These are phyloP conservation scores for Raja brachyura DNA, from an alignment of 2,113 vertebrate species.

Conservation along the genomic window DNA sequence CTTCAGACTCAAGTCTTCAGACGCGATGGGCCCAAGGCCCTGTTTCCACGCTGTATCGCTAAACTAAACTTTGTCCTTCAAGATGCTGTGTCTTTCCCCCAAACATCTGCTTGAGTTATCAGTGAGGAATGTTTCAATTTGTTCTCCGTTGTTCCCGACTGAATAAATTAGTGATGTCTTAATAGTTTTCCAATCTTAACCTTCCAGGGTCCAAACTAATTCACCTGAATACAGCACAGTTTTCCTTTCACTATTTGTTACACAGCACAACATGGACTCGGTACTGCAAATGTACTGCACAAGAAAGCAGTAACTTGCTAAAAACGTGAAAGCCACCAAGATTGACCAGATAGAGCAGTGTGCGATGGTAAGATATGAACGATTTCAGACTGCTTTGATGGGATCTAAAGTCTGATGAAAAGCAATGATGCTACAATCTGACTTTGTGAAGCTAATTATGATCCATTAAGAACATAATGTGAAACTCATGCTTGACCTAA, in stretches of 20 bases:
- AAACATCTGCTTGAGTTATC: not conserved
- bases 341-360: not conserved
- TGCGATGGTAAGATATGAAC: not conserved
- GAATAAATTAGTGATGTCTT: not conserved
- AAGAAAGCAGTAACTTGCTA: not conserved
- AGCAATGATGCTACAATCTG: not conserved
- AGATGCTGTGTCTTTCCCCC: not conserved
- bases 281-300: not conserved
- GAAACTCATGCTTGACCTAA: slow-evolving; percentile 6
- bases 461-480: slow-evolving; percentile 13
- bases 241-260: not conserved
- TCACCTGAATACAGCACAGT: not conserved
- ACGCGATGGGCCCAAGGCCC: no score
- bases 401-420: slow-evolving; percentile 10
- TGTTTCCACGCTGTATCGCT: no score
- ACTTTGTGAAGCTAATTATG: slow-evolving; percentile 30
- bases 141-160: not conserved
- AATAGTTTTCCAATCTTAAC: not conserved
- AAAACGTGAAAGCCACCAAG: not conserved
- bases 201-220: not conserved
- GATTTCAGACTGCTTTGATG: not conserved
- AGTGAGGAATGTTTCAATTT: not conserved
- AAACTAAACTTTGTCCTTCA: not conserved
- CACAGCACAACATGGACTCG: no score
- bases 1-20: no score